phyloP scores from a whole-genome alignment of 2,888 invertebrate genomes.

The Clusia tigrina region DNA sequence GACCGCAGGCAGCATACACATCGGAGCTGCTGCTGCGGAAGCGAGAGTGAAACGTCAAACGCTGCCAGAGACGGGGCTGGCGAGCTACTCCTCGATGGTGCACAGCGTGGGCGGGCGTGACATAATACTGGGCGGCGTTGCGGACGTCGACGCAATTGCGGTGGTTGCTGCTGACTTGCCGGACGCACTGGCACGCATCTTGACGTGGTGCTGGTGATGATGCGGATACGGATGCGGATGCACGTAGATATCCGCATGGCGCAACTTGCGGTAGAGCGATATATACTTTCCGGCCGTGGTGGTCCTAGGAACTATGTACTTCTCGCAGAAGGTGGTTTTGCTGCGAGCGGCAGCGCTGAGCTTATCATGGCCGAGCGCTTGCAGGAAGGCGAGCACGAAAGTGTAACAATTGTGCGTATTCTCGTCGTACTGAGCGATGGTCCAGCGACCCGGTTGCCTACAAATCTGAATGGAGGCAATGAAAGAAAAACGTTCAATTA shows the following conservation, averaged over 20 bases:
- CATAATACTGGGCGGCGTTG: slow-evolving; percentile 1
- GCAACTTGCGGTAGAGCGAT: slow-evolving; percentile 78
- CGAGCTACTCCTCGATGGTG: slow-evolving; percentile 53
- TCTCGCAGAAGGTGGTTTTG: slow-evolving; percentile 78
- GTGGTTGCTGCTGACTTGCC: not conserved
- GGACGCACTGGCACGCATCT: not conserved
- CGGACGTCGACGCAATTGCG: not conserved
- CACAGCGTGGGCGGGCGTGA: slow-evolving; percentile 44
- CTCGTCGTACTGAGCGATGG: slow-evolving; percentile 75
- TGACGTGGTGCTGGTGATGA: slow-evolving; percentile 29
- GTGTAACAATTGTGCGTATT: slow-evolving; percentile 84
- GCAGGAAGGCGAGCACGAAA: slow-evolving; percentile 83
- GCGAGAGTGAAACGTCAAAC: not conserved
- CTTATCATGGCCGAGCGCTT: slow-evolving; percentile 75
- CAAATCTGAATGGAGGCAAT: slow-evolving; percentile 50
- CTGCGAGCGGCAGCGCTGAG: slow-evolving; percentile 73
- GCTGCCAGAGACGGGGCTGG: not conserved
- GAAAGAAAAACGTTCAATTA: not conserved
- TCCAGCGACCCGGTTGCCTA: slow-evolving; percentile 67
- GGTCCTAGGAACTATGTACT: slow-evolving; percentile 82
- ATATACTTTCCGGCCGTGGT: slow-evolving; percentile 86
- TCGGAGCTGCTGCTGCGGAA: no score
- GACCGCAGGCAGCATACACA: no score
- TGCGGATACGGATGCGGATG: slow-evolving; percentile 56
- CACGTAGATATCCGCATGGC: slow-evolving; percentile 67